These are phyloP conservation scores for Euzetes globulus DNA, from an alignment of 2,888 invertebrate genomes.

Conservation along the genomic window DNA sequence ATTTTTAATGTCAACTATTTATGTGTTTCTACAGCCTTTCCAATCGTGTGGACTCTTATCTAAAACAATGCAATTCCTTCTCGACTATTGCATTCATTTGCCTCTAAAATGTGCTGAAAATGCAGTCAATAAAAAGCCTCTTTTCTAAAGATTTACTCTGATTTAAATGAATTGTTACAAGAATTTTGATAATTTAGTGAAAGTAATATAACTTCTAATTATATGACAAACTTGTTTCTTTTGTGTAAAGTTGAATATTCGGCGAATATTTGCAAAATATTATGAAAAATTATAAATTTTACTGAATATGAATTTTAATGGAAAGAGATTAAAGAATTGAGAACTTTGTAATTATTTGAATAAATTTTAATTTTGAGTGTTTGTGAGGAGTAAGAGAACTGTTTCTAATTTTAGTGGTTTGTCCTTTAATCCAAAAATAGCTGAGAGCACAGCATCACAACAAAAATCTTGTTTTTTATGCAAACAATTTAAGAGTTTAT, in stretches of 20 bases:
- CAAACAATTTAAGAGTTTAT: conserved; percentile 12
- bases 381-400: not conserved
- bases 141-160: not conserved
- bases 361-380: not conserved
- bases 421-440: conserved; percentile 27
- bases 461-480: conserved; percentile 5
- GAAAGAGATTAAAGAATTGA: not conserved
- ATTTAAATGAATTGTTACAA: not conserved
- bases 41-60: conserved; percentile 31
- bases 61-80: conserved; percentile 26
- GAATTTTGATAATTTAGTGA: not conserved
- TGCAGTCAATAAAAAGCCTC: not conserved
- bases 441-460: not conserved
- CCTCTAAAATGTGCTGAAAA: conserved; percentile 26
- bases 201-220: not conserved
- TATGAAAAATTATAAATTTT: too few species aligned
- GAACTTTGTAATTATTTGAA: not conserved
- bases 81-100: conserved; percentile 28
- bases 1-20: conserved; percentile 28
- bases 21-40: conserved; percentile 34
- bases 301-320: too few species aligned
- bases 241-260: too few species aligned
- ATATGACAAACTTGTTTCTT: too few species aligned
- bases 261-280: too few species aligned
- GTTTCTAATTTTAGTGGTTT: conserved; percentile 16